phyloP scores from a whole-genome alignment of 2,888 invertebrate genomes.

The Rutpela maculata region DNA sequence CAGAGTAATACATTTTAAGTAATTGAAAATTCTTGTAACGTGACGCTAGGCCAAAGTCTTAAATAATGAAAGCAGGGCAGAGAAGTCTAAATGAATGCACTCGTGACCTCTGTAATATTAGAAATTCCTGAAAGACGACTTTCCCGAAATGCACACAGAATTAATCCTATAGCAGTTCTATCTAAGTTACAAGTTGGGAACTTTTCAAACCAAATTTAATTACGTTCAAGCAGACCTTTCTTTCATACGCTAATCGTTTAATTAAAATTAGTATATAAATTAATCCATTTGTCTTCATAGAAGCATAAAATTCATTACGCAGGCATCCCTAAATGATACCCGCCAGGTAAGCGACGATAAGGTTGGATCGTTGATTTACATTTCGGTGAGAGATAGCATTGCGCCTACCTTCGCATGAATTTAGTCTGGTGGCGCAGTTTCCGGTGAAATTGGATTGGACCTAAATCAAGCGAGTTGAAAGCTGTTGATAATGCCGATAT shows the following conservation, averaged over 20 bases:
- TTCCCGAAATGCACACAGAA: constrained; percentile 56
- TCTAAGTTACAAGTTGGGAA: constrained; percentile 57
- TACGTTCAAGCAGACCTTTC: constrained; percentile 63
- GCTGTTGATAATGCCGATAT: constrained; percentile 58
- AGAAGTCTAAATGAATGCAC: constrained; percentile 42
- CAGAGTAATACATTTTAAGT: constrained; percentile 41
- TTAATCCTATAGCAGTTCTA: constrained; percentile 56
- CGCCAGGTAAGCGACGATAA: constrained; percentile 18
- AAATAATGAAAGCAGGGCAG: constrained; percentile 44
- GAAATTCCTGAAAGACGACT: constrained; percentile 56
- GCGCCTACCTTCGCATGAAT: constrained; percentile 23
- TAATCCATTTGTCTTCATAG: constrained; percentile 63
- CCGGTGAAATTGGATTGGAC: constrained; percentile 56
- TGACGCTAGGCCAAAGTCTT: constrained; percentile 43
- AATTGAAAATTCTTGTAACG: constrained; percentile 48
- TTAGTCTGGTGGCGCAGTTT: constrained; percentile 17
- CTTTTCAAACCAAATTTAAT: constrained; percentile 65
- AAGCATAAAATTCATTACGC: constrained; percentile 63
- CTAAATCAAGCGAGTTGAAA: constrained; percentile 57
- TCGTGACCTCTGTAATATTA: constrained; percentile 56
- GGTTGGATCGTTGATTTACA: constrained; percentile 33
- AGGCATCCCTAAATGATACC: constrained; percentile 3
- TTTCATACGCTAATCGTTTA: constrained; percentile 68
- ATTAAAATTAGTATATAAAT: constrained; percentile 68
- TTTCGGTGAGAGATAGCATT: constrained; percentile 27